Percentiles rank a stretch among this genome's conserved stretches.
phyloP scores from a whole-genome alignment of 2,113 vertebrate species.

The Anseranas semipalmata region DNA sequence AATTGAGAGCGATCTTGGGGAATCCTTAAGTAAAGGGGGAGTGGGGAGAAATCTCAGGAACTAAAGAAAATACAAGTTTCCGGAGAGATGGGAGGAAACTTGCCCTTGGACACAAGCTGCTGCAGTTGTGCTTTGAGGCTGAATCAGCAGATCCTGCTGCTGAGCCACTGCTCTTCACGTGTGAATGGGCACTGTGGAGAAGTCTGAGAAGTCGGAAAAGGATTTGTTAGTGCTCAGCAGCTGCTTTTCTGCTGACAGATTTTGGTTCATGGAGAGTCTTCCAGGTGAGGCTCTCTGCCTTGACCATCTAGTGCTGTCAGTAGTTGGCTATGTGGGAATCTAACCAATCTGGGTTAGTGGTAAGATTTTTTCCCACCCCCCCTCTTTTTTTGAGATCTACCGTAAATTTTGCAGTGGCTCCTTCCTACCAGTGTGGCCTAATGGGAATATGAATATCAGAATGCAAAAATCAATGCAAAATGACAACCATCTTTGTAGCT shows the following conservation, averaged over 20 bases:
- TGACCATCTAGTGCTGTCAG: background rate
- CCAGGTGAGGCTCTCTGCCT: background rate
- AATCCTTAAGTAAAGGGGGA: background rate
- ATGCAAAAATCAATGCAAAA: conserved; percentile 80
- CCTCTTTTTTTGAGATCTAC: background rate
- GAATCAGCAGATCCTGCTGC: background rate
- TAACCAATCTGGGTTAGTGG: background rate
- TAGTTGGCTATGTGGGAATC: background rate
- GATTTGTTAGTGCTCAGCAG: background rate
- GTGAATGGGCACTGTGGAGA: background rate
- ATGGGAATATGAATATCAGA: conserved; percentile 59
- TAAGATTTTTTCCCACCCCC: background rate
- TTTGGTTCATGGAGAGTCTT: background rate
- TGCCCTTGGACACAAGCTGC: conserved; percentile 2
- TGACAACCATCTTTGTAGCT: conserved; percentile 64
- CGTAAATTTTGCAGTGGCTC: conserved; percentile 29
- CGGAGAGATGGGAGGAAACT: background rate
- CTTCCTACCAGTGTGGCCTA: conserved; percentile 60
- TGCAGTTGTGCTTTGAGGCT: background rate
- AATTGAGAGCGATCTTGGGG: background rate
- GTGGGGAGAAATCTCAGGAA: conserved; percentile 46
- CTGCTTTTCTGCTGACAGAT: background rate
- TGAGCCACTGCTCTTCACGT: background rate
- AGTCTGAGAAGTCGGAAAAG: background rate
- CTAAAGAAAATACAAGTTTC: conserved; percentile 11